Base-by-base conservation (phyloP, 2,797 vertebrate genomes). In the Sebastes iracundus region DNA sequence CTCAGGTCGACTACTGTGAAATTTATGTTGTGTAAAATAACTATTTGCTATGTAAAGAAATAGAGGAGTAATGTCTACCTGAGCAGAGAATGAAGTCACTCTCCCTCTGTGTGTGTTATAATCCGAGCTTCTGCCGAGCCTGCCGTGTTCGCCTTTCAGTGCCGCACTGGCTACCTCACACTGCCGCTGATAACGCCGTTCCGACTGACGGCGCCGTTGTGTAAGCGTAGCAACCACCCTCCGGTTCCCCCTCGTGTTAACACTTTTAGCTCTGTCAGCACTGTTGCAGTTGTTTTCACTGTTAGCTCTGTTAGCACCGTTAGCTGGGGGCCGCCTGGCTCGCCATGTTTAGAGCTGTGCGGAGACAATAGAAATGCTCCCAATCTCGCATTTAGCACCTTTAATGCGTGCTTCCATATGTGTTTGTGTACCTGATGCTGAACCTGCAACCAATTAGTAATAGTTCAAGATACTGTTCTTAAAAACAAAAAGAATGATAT, bases 141-240 rank as follows among this genome's bases (percentile, higher is more conserved):
- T 0, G 42, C 42, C 3, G 16, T 0, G 42, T 18, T 0, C 7
- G 1, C 42, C 16, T 46, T 46, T 46, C 16, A 46, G 42, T 46
- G 42, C 3, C 42, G 2, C 42, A 16, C 16, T 46, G 42, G 42
- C 16, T 46, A 46, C 16, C 14, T 46, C 42, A 18, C 16, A 14
- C 35, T 14, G 5, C 42, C 16, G 20, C 49, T 52, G 1, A 10
- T n/a, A 52, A 52, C 8, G 0, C 20, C 8, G 20, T 52, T 20
- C 18, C 0, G 20, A 52, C 49, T 0, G 0, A 52, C 0, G 20
- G 49, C 20, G 49, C 20, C 20, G 0, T 52, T 52, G 49, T 52
- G 49, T 16, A 52, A 52, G 42, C 16, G 42, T 46, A 8, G 42
- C 42, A 46, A 0, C 16, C 42, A 46, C 16, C 42, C 42, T 46